phyloP scores from a whole-genome alignment of 2,888 invertebrate genomes.

The Meiosimyza decipiens region DNA sequence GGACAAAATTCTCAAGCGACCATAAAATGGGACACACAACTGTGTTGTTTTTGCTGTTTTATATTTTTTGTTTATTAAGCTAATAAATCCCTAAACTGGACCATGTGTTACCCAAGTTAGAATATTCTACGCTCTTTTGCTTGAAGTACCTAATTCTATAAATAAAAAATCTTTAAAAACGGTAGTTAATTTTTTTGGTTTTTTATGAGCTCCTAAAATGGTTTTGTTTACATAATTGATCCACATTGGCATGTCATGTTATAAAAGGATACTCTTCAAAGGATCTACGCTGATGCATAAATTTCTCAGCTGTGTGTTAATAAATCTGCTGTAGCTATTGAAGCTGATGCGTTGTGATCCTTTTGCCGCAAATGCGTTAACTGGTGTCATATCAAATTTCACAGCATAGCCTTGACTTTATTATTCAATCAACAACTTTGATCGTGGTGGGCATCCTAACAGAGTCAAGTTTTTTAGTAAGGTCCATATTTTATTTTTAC shows the following conservation, averaged over 20 bases:
- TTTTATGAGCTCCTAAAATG: neutral
- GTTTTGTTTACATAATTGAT: slow-evolving; percentile 9
- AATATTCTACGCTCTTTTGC: neutral
- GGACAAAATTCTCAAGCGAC: slow-evolving; percentile 15
- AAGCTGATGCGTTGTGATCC: too few relatives aligned
- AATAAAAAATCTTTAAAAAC: neutral
- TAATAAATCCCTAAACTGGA: neutral
- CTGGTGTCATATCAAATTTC: too few relatives aligned
- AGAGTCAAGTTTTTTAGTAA: neutral
- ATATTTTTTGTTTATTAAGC: slow-evolving; percentile 5
- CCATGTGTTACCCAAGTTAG: neutral
- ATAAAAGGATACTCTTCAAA: slow-evolving; percentile 16
- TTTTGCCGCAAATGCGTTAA: too few relatives aligned
- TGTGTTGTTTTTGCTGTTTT: neutral
- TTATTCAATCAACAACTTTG: slow-evolving; percentile 30
- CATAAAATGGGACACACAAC: slow-evolving; percentile 8
- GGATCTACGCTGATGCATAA: neutral
- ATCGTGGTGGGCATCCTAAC: neutral
- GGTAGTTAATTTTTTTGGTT: neutral
- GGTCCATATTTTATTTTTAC: neutral
- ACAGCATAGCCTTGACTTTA: slow-evolving; percentile 1
- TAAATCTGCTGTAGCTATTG: neutral
- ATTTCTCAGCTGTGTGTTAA: slow-evolving; percentile 23
- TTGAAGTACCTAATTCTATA: neutral
- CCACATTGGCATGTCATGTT: neutral